Base-by-base conservation (phyloP, 2,888 invertebrate genomes). In the Ptilodon capucinus region DNA sequence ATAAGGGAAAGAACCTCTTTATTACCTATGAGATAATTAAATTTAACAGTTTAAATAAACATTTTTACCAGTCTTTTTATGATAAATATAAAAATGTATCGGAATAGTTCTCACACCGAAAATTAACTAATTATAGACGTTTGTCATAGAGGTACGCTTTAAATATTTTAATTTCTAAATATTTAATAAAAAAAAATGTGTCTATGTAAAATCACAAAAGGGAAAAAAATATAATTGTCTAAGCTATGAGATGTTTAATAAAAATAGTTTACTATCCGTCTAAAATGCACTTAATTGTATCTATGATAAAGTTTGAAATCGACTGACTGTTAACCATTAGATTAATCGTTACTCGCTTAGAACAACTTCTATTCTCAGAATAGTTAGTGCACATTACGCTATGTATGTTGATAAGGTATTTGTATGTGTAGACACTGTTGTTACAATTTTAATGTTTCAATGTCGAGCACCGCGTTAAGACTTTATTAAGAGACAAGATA, bases 321-420 rank as follows among this genome's bases (percentile, higher is more conserved):
- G 67, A 68, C 67, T 68, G 67, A 68, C 68, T 70, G 68, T 68
- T 68, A 61, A 52, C 48, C 68, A 60, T 57, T 67, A 70, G 55
- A 57, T 54, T 47, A 47, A 49, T 57, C 56, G 53, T 60, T 67
- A 58, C 40, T 48, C 46, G 60, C 57, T 66, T 67, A 57, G 54
- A 45, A 52, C 49, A 54, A 53, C 30, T 57, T 51, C 49, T 56
- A 56, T 46, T 48, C 44, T 40, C 16, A 38, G 19, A 45, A 41
- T 53, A 60, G 66, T 54, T n/a, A n/a, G 34, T 42, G 53, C 64
- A 66, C 69, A 39, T 42, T 40, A 40, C n/a, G 51, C 54, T 46
- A 53, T 44, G 40, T 47, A 40, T 43, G 16, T 25, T 6, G 13
- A 30, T 43, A 40, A 34, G 18, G 28, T 39, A 16, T 11, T 18